Base-by-base conservation (phyloP, 2,888 invertebrate genomes). In the Lepidonotus clava region DNA sequence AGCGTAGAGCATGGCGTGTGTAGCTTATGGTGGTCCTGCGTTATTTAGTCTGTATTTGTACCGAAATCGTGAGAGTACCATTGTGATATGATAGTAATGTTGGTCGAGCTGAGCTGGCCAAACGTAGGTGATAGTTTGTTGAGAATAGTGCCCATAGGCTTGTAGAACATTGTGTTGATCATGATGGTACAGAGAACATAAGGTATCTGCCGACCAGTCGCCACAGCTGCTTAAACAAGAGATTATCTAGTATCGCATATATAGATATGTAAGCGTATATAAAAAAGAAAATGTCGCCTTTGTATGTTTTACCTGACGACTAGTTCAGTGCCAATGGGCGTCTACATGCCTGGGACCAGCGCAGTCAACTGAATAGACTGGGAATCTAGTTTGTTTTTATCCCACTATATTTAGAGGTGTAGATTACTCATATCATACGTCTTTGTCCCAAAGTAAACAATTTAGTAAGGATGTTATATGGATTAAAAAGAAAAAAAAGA, bases 101-200 rank as follows among this genome's bases (percentile, higher is more conserved):
- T 66, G 71, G 71, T n/a, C 71, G 38, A 71, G 71, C 71, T 36
- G 71, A 71, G 46, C 80, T 46, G 80, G 41, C 32, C 24, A 46
- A 24, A 1, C n/a, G 21, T n/a, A 28, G 80, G 28, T 80, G 80
- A 46, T 76, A 40, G 38, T n/a, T n/a, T 34, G 38, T 38, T n/a
- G n/a, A 76, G 41, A n/a, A 32, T 66, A 66, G 71, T 21, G 34
- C 36, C 36, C 34, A 21, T 71, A 38, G 32, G 80, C 80, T 41
- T 41, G 46, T 80, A 80, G 34, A 46, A 80, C 80, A 80, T 80
- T 80, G 80, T 80, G 80, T 80, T 80, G 80, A 80, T 46, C 80
- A 80, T 80, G 28, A 80, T 80, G 80, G 51, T 51, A 80, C 51
- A 41, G 14, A 80, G 46, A 80, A 76, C 38, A 38, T 40, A 77